phyloP scores from a whole-genome alignment of 1,140 invertebrate genomes.

The Leptonema lineaticorne region DNA sequence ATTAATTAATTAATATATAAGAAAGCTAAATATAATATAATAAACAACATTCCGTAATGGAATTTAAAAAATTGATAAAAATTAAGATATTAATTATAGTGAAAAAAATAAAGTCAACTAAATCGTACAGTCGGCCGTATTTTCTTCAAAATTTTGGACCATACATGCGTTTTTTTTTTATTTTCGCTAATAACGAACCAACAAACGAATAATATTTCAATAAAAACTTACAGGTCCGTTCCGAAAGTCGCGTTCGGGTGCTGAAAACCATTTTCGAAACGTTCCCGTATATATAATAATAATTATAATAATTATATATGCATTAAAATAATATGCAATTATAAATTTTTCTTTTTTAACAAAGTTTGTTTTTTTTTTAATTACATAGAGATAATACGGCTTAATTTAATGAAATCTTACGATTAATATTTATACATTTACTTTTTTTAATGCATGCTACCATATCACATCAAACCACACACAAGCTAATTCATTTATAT shows the following conservation, averaged over 20 bases:
- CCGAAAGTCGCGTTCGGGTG: too few relatives aligned
- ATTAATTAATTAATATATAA: slow-evolving; percentile 1
- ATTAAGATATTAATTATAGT: too few relatives aligned
- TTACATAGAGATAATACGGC: slow-evolving; percentile 18
- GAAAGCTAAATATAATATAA: slow-evolving; percentile 7
- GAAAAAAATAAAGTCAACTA: too few relatives aligned
- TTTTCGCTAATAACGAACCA: too few relatives aligned
- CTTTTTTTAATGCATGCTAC: slow-evolving; percentile 40
- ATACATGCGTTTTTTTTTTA: too few relatives aligned
- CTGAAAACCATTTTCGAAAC: too few relatives aligned
- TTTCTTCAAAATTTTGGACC: slow-evolving; percentile 7
- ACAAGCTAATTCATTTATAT: slow-evolving; percentile 39
- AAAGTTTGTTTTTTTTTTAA: neutral
- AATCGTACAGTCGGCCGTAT: neutral
- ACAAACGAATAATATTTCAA: too few relatives aligned
- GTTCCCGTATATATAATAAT: too few relatives aligned
- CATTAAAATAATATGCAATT: neutral
- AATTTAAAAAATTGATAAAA: slow-evolving; percentile 2
- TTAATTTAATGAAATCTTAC: slow-evolving; percentile 21
- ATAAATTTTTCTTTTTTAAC: neutral
- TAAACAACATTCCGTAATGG: neutral
- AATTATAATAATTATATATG: neutral
- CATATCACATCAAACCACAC: slow-evolving; percentile 43
- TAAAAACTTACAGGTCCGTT: too few relatives aligned
- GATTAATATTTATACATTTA: slow-evolving; percentile 29